Base-by-base conservation (phyloP, 1,140 invertebrate species). In the Drosophila bifasciata region DNA sequence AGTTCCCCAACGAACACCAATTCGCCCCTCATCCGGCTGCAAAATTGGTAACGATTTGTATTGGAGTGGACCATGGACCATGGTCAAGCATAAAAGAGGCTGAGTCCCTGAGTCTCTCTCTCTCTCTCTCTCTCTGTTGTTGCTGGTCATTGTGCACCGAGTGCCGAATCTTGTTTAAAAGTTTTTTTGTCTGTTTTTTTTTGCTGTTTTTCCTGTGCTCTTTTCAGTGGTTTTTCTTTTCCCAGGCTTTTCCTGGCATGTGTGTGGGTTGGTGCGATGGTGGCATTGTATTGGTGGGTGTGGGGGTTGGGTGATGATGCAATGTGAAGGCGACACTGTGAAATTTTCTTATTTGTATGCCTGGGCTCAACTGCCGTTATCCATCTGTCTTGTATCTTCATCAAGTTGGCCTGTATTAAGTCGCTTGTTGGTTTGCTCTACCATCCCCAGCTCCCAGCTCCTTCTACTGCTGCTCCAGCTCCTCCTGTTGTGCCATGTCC, bases 31-130 rank as follows among this genome's bases (percentile, higher is more conserved):
- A 41, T 72, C 76, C 80, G 76, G 56, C 64, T 88, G 83, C n/a
- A 88, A 88, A 88, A 88, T 88, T 88, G 83, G 83, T 83, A 88
- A 66, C 83, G 83, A 88, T 88, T 88, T 88, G 83, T 88, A 88
- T 81, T 78, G 81, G 32, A 36, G 32, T 13, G 32, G 28, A 5
- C 11, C 32, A 13, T 36, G 32, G 77, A 74, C 72, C 32, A 60
- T 68, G 57, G 75, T 61, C 44, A 67, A 68, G 64, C 69, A 83
- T 62, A 86, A 86, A 77, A 67, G 78, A 74, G 83, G 56, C 74
- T 75, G 78, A 69, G 55, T 45, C 56, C 13, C 32, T 39, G 39
- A 49, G 46, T n/a, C n/a, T n/a, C n/a, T n/a, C n/a, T n/a, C n/a
- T n/a, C n/a, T n/a, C n/a, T n/a, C n/a, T n/a, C n/a, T n/a, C n/a